Conservation (phyloP, 1,140 invertebrate genomes). For the Drosophila pectinifera region DNA sequence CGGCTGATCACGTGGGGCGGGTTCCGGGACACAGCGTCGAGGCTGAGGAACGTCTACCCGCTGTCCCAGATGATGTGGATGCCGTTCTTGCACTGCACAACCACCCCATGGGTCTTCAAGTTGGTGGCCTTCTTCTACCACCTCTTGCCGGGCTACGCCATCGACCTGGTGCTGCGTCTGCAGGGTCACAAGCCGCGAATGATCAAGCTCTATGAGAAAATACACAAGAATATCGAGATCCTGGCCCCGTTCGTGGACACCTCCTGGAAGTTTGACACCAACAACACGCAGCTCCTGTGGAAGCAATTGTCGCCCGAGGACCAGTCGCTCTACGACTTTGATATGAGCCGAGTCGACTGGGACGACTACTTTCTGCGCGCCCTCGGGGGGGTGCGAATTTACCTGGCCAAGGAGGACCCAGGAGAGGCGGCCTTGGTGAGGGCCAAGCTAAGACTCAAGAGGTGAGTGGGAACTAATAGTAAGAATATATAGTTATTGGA, state of each 20-base stretch:
- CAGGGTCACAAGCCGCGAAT: constrained; percentile 83
- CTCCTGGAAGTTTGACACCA: constrained; percentile 89
- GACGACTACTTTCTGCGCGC: constrained; percentile 87
- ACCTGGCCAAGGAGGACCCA: constrained; percentile 89
- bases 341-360: constrained; percentile 89
- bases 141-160: constrained; percentile 86
- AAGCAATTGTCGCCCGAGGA: constrained; percentile 87
- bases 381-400: constrained; percentile 88
- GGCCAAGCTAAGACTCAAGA: constrained; percentile 2
- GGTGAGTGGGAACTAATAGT: neutral
- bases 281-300: constrained; percentile 88
- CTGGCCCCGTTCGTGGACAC: constrained; percentile 89
- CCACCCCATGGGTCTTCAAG: constrained; percentile 82
- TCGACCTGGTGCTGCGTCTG: constrained; percentile 86
- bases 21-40: constrained; percentile 83
- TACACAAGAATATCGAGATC: constrained; percentile 88
- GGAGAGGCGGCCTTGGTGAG: constrained; percentile 81
- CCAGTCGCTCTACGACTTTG: constrained; percentile 88
- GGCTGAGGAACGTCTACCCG: constrained; percentile 73
- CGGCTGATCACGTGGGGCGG: constrained; percentile 88
- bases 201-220: constrained; percentile 89
- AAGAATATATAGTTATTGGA: neutral
- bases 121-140: constrained; percentile 86
- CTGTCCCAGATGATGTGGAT: constrained; percentile 85
- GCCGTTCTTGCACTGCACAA: constrained; percentile 84